Base-by-base conservation (phyloP, 2,888 invertebrate genomes). In the Acleris literana region DNA sequence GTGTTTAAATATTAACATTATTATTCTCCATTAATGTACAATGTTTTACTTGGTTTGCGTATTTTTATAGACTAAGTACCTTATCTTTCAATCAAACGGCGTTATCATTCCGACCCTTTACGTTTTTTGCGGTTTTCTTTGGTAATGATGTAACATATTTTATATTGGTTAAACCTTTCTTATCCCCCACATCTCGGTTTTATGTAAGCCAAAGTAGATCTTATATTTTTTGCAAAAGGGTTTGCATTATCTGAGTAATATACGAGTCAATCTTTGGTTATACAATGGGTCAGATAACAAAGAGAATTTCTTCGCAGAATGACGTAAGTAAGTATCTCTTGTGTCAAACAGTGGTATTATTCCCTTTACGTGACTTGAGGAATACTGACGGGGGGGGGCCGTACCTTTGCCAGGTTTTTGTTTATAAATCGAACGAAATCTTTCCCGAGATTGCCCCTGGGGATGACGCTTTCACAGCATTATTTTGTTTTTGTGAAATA, bases 351-450 rank as follows among this genome's bases (percentile, higher is more conserved):
- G 69, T 71, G 70, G 69, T 70, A 70, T 72, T 71, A 71, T 71
- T 69, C 69, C 71, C 69, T 69, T 59, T 69, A 72, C 71, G 48
- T 43, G 53, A 59, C 54, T 20, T 39, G 57, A 59, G 25, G 75
- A 70, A 72, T 70, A 71, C 69, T 72, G 72, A 67, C 71, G 74
- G 71, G 70, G 71, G 70, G 73, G 71, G 73, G 72, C 72, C 70
- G 25, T 70, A 70, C 68, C 71, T 73, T 73, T 58, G 57, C 61
- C 51, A 64, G 62, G 61, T 43, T 69, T 72, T 79, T 74, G 69
- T 74, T 69, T 72, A 76, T 76, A 79, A 76, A 76, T 72, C 72
- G 73, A 74, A 76, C 71, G 62, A 65, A 71, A 75, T 70, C 68
- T 65, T 65, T 60, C 64, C 63, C 53, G 65, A 60, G 64, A 70